Evolutionary conservation across 2,888 invertebrate species (phyloP).

Genomic region (Pterostichus niger): DNA sequence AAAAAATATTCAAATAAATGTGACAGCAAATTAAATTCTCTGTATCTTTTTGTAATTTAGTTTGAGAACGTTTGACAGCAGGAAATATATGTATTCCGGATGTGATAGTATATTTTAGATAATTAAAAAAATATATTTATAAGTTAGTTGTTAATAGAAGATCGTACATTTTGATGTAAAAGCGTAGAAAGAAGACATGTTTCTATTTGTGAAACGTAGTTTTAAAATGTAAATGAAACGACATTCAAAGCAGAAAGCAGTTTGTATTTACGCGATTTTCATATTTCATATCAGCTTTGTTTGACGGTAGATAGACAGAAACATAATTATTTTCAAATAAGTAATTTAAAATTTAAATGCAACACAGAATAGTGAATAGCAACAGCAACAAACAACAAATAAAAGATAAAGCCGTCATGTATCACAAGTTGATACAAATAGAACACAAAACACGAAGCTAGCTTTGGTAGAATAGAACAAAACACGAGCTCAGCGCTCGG

Average conservation of each 20-base stretch:
- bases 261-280: constrained; percentile 35
- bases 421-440: constrained; percentile 33
- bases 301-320: constrained; percentile 40
- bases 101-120: too few species aligned
- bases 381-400: constrained; percentile 41
- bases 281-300: constrained; percentile 48
- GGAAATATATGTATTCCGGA: too few species aligned
- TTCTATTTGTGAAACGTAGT: constrained; percentile 19
- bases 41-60: too few species aligned
- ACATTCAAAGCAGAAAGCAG: constrained; percentile 29
- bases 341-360: constrained; percentile 50
- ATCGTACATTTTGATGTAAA: background rate
- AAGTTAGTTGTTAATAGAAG: too few species aligned
- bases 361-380: constrained; percentile 14
- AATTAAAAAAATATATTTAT: too few species aligned
- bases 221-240: constrained; percentile 44
- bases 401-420: constrained; percentile 44
- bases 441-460: constrained; percentile 7
- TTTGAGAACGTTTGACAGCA: too few species aligned
- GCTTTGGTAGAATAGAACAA: background rate
- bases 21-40: too few species aligned
- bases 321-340: constrained; percentile 51
- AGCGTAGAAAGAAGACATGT: constrained; percentile 22
- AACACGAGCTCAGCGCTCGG: background rate
- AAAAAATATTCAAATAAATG: too few species aligned